Evolutionary conservation across 2,797 vertebrate species (phyloP), one percentile per base, ranked within the genome.

Genomic region (Sphaeramia orbicularis): DNA sequence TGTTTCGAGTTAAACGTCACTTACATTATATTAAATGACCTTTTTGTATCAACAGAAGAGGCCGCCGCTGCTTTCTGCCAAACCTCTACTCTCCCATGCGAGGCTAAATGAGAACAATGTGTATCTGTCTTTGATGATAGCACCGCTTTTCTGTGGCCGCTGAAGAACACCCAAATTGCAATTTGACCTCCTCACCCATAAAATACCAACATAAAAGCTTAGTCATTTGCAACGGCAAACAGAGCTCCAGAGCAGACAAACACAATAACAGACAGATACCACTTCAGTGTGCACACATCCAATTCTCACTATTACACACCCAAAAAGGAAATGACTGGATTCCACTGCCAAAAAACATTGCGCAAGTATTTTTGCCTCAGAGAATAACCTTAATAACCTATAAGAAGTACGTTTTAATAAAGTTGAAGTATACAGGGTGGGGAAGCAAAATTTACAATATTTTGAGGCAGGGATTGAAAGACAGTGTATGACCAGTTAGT

Each of bases 81-180:
- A 84, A 66, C 64, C 48, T 52, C 43, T 66, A 53, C 53, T 83
- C 78, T 90, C 81, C 66, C 75, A 78, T 85, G 78, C 51, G 71
- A 76, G 44, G 65, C 60, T 76, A 89, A 91, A 93, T 84, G 61
- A 81, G 75, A 91, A 88, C 88, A 91, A 89, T 83, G 73, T 91
- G 90, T 78, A 76, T 75, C 61, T 82, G 76, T 53, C 56, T 80
- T 81, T 85, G 81, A 89, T 86, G 76, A 85, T 62, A 61, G 50
- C 32, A 14, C 42, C 51, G 61, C 38, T 52, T 40, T 40, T 67
- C 66, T 43, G 55, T 40, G 62, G 53, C 70, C 11, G 45, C 1
- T 47, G 69, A 68, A 68, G 76, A 77, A 83, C 83, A 79, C 83
- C 80, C 76, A 74, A 65, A 75, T 10, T 62, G 67, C 63, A 77